These are phyloP conservation scores for Ochotona princeps DNA, from an alignment of 2,113 vertebrate genomes.

Conservation along the genomic window DNA sequence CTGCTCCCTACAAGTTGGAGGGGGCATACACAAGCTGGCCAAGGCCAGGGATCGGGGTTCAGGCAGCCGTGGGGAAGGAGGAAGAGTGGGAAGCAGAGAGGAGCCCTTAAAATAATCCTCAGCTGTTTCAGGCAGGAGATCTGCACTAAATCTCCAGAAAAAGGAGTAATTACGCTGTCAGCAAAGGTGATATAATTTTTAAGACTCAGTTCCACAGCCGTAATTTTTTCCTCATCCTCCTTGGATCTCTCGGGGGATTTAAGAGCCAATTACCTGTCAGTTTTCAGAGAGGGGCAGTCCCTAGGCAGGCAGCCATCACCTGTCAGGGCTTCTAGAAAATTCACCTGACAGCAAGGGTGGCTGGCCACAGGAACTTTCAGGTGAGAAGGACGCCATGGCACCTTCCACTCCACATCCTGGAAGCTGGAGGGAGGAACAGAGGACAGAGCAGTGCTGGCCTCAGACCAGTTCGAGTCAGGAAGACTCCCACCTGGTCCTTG, in stretches of 20 bases:
- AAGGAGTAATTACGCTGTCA: constrained; percentile 90
- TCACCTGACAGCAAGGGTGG: constrained; percentile 14
- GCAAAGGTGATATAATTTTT: constrained; percentile 86
- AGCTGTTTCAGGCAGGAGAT: constrained; percentile 81
- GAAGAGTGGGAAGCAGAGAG: neutral
- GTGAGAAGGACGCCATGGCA: accelerated
- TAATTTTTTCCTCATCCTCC: constrained; percentile 83
- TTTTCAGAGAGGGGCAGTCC: constrained; percentile 66
- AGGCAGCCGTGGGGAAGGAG: neutral
- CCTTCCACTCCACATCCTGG: neutral
- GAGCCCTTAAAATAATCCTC: constrained; percentile 83
- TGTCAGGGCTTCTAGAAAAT: neutral
- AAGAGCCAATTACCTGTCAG: constrained; percentile 83
- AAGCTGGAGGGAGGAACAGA: accelerated
- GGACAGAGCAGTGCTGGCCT: neutral
- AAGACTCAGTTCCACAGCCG: constrained; percentile 83
- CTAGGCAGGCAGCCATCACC: constrained; percentile 52
- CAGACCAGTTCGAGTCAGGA: neutral
- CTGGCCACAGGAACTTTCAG: neutral
- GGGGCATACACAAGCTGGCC: neutral
- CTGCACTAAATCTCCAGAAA: constrained; percentile 84
- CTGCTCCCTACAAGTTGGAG: neutral
- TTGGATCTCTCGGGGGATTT: constrained; percentile 78
- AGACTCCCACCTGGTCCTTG: accelerated
- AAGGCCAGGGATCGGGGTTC: neutral